phyloP scores from a whole-genome alignment of 1,140 invertebrate genomes.

The Drosophila ananassae region DNA sequence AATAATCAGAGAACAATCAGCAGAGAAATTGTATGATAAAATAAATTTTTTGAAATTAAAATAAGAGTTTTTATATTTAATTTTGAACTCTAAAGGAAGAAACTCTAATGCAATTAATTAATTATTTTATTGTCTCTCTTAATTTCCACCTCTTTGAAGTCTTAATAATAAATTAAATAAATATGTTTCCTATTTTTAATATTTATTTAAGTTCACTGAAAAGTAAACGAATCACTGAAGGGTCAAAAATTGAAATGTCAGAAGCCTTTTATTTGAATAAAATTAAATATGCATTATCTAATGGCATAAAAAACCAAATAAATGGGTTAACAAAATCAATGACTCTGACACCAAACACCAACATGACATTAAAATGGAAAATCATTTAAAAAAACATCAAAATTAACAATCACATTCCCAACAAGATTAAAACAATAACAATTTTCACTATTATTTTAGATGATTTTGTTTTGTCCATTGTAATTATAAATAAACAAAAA shows the following conservation, averaged over 20 bases:
- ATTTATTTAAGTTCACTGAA: background rate
- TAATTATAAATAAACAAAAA: conserved; percentile 8
- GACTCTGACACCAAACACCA: conserved; percentile 6
- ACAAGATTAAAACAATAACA: conserved; percentile 37
- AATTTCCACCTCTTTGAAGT: too few species aligned
- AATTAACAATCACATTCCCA: conserved; percentile 38
- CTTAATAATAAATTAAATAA: too few species aligned
- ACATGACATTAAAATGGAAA: conserved; percentile 7
- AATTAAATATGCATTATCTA: conserved; percentile 12
- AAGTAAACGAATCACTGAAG: conserved; percentile 1
- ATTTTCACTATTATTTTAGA: background rate
- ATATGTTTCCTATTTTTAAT: too few species aligned
- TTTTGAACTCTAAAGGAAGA: too few species aligned
- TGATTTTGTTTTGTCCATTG: background rate
- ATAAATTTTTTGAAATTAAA: background rate
- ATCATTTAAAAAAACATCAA: conserved; percentile 29
- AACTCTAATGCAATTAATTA: too few species aligned
- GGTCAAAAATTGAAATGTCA: conserved; percentile 24
- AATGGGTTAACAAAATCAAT: conserved; percentile 24
- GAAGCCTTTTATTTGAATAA: conserved; percentile 14
- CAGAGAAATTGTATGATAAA: background rate
- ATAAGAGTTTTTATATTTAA: background rate
- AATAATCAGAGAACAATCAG: background rate
- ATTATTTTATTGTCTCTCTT: too few species aligned
- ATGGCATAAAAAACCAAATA: conserved; percentile 24